Conservation (phyloP, 2,113 vertebrate species). For the Hipposideros armiger region DNA sequence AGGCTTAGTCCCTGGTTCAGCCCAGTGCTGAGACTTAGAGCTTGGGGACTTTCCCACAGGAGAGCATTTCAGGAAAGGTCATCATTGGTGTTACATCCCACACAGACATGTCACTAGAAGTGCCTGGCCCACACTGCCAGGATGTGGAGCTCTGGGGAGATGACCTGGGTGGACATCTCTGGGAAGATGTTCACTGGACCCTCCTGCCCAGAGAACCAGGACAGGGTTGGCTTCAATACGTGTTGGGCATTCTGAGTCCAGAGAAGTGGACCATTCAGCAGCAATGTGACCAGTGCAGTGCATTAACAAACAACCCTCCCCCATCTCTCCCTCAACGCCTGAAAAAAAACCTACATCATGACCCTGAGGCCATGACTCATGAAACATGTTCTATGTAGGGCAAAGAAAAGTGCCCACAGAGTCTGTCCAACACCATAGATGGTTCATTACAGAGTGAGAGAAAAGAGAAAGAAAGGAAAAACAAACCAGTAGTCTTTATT, state of each 20-base stretch:
- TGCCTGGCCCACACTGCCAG: background rate
- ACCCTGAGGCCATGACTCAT: conserved; percentile 2
- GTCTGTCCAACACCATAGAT: background rate
- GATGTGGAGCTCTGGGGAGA: background rate
- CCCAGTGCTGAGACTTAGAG: background rate
- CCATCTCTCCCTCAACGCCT: background rate
- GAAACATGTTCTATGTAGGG: too few relatives aligned
- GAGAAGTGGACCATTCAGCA: background rate
- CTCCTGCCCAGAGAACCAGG: background rate
- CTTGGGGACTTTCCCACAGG: background rate
- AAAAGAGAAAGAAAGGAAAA: background rate
- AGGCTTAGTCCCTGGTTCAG: background rate
- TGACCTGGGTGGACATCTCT: background rate
- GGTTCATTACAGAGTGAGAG: conserved; percentile 34
- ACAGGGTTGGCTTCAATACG: background rate
- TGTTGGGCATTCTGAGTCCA: background rate
- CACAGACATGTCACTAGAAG: background rate
- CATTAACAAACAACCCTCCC: background rate
- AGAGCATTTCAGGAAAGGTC: background rate
- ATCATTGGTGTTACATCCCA: background rate
- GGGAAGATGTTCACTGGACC: background rate
- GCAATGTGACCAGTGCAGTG: background rate
- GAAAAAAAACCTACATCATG: background rate
- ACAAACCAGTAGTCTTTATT: background rate
- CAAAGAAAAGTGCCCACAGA: background rate